Conservation (phyloP, 2,113 vertebrate genomes). For the Neogale vison region DNA sequence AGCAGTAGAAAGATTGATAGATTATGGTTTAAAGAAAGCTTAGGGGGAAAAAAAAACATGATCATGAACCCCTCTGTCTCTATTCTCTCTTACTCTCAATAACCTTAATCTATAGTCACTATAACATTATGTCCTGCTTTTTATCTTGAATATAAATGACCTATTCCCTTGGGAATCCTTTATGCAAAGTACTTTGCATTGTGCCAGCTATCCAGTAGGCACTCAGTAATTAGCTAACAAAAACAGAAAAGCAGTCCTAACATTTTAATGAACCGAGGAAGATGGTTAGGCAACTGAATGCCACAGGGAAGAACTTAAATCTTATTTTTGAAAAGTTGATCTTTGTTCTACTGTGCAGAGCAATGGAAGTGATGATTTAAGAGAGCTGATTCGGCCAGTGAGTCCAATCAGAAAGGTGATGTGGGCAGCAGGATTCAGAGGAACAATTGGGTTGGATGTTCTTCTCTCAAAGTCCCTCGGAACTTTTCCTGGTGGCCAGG, state of each 20-base stretch:
- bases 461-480: background rate
- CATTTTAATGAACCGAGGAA: background rate
- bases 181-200: background rate
- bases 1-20: constrained; percentile 19
- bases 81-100: background rate
- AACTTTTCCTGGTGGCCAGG: background rate
- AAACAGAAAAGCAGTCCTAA: background rate
- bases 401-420: background rate
- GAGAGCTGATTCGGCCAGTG: background rate
- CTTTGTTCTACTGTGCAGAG: background rate
- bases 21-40: background rate
- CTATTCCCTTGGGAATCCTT: background rate
- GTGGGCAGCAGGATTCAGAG: background rate
- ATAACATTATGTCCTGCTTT: background rate
- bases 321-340: background rate
- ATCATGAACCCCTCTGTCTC: background rate
- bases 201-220: background rate
- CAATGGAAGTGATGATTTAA: background rate
- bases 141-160: background rate
- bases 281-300: background rate
- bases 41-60: background rate
- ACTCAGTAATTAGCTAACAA: background rate
- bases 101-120: background rate
- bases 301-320: background rate
- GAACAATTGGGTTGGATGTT: background rate